Percentiles rank a stretch among this genome's conserved stretches.
These are phyloP conservation scores for Stigmatopora argus DNA, from an alignment of 2,113 vertebrate genomes.

Conservation along the genomic window DNA sequence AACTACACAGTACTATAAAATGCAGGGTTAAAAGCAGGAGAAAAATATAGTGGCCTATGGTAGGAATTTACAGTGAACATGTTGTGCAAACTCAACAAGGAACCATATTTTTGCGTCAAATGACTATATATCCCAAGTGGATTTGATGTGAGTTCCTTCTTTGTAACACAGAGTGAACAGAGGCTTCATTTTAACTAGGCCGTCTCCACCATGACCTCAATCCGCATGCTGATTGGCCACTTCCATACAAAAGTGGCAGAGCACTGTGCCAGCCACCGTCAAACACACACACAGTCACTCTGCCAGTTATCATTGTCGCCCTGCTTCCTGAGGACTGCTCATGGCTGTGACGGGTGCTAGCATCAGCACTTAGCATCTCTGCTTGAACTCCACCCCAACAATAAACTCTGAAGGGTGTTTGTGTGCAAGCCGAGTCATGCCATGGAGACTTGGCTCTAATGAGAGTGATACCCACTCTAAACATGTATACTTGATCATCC, in stretches of 20 bases:
- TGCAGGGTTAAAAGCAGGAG: too few species aligned
- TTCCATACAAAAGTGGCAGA: constrained; percentile 48
- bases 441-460: constrained; percentile 21
- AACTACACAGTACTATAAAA: too few species aligned
- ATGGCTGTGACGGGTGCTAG: constrained; percentile 19
- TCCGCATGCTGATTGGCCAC: constrained; percentile 52
- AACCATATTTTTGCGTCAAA: too few species aligned
- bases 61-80: too few species aligned
- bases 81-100: too few species aligned
- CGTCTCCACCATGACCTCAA: constrained; percentile 52
- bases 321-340: constrained; percentile 6
- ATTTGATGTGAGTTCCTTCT: background rate
- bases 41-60: too few species aligned
- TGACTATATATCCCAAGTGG: background rate
- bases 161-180: constrained; percentile 17
- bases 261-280: constrained; percentile 41
- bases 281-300: constrained; percentile 9
- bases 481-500: background rate
- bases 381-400: constrained; percentile 31
- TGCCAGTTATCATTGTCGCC: constrained; percentile 13
- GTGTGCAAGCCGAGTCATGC: constrained; percentile 49
- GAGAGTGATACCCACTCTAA: constrained; percentile 22
- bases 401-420: constrained; percentile 28
- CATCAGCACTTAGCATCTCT: constrained; percentile 44
- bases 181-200: constrained; percentile 41